Conservation (phyloP, 1,140 invertebrate genomes). For the Sipha flava region DNA sequence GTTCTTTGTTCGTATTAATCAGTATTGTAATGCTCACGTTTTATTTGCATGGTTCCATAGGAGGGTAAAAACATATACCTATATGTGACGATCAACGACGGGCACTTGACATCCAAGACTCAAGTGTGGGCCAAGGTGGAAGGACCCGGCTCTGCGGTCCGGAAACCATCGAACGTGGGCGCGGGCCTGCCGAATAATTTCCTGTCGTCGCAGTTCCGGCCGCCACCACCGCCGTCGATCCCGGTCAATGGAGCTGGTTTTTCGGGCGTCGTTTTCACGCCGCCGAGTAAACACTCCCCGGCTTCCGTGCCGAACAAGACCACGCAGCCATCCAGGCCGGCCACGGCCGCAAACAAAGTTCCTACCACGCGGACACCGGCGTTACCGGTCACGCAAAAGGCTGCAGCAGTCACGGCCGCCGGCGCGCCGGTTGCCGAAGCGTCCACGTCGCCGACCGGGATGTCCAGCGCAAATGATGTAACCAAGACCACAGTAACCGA, state of each 20-base stretch:
- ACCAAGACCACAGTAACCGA: neutral
- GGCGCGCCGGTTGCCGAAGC: neutral
- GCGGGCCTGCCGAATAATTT: neutral
- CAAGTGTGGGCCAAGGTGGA: constrained; percentile 60
- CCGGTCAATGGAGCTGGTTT: constrained; percentile 34
- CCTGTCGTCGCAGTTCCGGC: neutral
- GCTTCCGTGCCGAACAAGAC: constrained; percentile 17
- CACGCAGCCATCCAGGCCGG: neutral
- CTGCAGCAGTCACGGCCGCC: neutral
- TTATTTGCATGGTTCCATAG: constrained; percentile 44
- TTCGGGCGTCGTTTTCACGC: constrained; percentile 27
- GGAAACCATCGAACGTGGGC: neutral
- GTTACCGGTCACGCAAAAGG: neutral
- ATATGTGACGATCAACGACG: constrained; percentile 62
- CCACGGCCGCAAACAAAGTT: neutral
- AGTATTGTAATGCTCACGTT: too few species aligned
- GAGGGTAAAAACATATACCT: constrained; percentile 58
- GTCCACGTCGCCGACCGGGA: neutral
- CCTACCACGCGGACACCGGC: neutral
- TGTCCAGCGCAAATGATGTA: neutral
- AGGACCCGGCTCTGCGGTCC: constrained; percentile 39
- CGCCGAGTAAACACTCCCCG: constrained; percentile 14
- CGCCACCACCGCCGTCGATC: neutral
- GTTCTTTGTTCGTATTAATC: too few species aligned
- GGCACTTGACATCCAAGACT: constrained; percentile 56